Evolutionary conservation across 2,888 invertebrate genomes (phyloP).

Genomic region (Stenodema calcarata): DNA sequence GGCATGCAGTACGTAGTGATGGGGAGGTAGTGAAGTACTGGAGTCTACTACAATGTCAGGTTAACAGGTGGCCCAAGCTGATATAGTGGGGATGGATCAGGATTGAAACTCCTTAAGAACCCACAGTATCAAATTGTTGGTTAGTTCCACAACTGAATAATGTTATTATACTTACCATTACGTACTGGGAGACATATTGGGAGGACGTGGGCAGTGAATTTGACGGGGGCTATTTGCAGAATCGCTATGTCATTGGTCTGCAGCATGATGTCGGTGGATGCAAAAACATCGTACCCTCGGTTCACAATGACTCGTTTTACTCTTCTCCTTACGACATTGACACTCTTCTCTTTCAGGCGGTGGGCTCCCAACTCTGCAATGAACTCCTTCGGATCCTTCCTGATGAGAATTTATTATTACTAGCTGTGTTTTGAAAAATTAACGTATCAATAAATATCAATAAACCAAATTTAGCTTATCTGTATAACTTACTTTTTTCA

Average conservation of each 20-base stretch:
- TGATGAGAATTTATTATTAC: not conserved
- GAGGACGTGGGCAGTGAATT: not conserved
- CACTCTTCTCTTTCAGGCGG: not conserved
- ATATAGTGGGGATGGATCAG: too few relatives aligned
- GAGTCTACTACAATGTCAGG: too few relatives aligned
- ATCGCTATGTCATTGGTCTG: conserved; percentile 16
- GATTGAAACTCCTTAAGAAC: too few relatives aligned
- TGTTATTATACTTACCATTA: not conserved
- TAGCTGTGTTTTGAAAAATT: too few relatives aligned
- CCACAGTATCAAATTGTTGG: too few relatives aligned
- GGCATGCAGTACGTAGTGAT: too few relatives aligned
- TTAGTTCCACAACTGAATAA: too few relatives aligned
- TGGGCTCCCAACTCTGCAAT: not conserved
- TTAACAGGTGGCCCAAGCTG: too few relatives aligned
- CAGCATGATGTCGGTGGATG: not conserved
- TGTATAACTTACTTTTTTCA: too few relatives aligned
- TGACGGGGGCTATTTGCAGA: not conserved
- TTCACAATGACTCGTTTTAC: not conserved
- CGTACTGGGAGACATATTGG: not conserved
- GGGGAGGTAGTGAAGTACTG: too few relatives aligned
- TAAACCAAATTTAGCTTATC: too few relatives aligned
- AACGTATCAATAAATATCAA: too few relatives aligned
- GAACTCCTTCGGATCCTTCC: not conserved
- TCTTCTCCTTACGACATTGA: not conserved
- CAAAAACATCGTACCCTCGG: not conserved